Base-by-base conservation (phyloP, 2,113 vertebrate genomes). In the Oriolus oriolus region DNA sequence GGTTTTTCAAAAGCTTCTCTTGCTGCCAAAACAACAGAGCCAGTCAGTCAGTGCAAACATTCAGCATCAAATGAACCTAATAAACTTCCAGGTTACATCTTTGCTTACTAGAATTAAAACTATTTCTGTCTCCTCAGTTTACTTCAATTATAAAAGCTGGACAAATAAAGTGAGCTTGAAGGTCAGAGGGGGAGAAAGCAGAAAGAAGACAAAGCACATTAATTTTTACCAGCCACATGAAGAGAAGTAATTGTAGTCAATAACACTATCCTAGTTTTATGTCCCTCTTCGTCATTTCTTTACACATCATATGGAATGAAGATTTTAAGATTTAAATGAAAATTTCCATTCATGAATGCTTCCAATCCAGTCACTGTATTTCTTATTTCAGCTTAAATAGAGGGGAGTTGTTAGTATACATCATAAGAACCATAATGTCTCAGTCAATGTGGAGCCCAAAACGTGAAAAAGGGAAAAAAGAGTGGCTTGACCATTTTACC, bases 301-400 rank as follows among this genome's bases (percentile, higher is more conserved):
- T 74, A 57, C 16, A 86, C 16, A 45, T 31, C 21, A 44, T 42
- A 63, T 9, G 13, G n/a, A 78, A 54, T 70, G 54, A 84, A 5
- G 30, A 73, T 87, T 93, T 92, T 94, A 71, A 86, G 73, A 87
- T 74, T 87, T 89, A 95, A 89, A 95, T 77, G 11, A 90, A 87
- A 82, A 93, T 75, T 94, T 90, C 33, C 50, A 84, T 79, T 94
- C 71, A 73, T n/a, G 30, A 96, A 93, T 80, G 53, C n/a, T 90
- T 94, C 63, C 66, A 94, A 69, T 61, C 37, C 73, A 92, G 71
- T 56, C 74, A 69, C 64, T 80, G 54, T 63, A 96, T 52, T 82
- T 50, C 50, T 69, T 44, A 68, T 33, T 73, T 64, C 64, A 63
- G 45, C 14, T 73, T 87, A 93, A 91, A 87, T 5, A 78, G 35